Evolutionary conservation across 2,113 vertebrate genomes (phyloP).

Genomic region (Noturus placidus): DNA sequence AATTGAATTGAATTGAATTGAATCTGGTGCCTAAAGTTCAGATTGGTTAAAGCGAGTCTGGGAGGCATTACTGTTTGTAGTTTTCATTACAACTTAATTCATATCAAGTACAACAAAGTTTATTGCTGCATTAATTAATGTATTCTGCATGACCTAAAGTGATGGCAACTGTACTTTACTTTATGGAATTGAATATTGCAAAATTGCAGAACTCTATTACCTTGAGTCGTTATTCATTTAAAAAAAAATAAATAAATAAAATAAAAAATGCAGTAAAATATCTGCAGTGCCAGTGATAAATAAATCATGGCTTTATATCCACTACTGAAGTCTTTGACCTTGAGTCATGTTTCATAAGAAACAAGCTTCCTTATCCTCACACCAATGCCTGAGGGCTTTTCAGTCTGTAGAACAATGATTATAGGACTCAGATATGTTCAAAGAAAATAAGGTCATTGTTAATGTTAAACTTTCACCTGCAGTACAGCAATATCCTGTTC

Average conservation of each 20-base stretch:
- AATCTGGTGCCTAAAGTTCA: background rate
- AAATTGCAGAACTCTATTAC: background rate
- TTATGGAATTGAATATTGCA: background rate
- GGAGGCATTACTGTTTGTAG: background rate
- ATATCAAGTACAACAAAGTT: background rate
- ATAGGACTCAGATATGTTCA: background rate
- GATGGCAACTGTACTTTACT: background rate
- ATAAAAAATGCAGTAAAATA: constrained; percentile 16
- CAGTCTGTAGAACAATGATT: background rate
- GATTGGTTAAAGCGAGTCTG: background rate
- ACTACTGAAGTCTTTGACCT: background rate
- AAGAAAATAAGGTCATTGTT: background rate
- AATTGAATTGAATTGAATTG: no score
- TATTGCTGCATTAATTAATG: background rate
- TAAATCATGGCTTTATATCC: constrained; percentile 7
- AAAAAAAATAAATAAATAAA: no score
- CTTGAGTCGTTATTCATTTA: background rate
- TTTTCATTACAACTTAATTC: background rate
- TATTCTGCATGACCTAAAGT: background rate
- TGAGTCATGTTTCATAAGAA: constrained; percentile 23
- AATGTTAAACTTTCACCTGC: background rate
- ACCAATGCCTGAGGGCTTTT: background rate
- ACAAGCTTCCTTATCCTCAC: background rate
- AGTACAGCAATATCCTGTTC: background rate
- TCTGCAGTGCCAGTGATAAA: background rate